Evolutionary conservation across 2,888 invertebrate species (phyloP), one percentile per base, ranked within the genome.

Genomic region (Lottia gigantea): DNA sequence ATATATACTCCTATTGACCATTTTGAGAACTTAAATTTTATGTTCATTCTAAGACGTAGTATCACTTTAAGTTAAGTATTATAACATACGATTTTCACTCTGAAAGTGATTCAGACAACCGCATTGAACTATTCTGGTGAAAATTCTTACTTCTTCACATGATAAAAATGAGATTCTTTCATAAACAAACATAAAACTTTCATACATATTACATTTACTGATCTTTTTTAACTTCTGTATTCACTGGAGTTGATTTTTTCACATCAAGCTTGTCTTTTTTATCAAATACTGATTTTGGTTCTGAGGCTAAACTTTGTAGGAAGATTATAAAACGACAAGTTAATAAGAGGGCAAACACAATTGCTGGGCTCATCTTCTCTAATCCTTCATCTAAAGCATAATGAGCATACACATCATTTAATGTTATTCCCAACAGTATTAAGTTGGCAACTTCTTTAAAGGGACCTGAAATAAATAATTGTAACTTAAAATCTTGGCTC

Each of bases 401-500:
- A 71, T 88, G 87, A 16, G 96, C 96, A 89, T 97, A 97, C 70
- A 96, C 94, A 47, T 96, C 95, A 89, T 96, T 92, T 75, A 95
- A 87, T 92, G 96, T 97, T 77, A 97, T 90, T 67, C 94, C 78
- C 62, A 98, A 91, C 73, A 98, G 91, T 46, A 95, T 92, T 14
- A 94, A 90, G 89, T 98, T 98, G 62, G 96, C 95, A 65, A 92
- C 91, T 88, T 97, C 95, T 90, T 97, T 97, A 75, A 97, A 90
- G 89, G 94, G 94, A 89, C 95, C 97, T 96, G 91, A 55, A 92
- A 91, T n/a, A 49, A 55, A 62, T 23, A 31, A 66, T 19, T 64
- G n/a, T 16, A 23, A 61, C 4, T 55, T 6, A 6, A 14, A 7
- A 61, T 61, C 11, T 61, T 25, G 4, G 7, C 23, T 8, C 0